Conservation (phyloP, 2,888 invertebrate species). For the Cataglyphis livida region DNA sequence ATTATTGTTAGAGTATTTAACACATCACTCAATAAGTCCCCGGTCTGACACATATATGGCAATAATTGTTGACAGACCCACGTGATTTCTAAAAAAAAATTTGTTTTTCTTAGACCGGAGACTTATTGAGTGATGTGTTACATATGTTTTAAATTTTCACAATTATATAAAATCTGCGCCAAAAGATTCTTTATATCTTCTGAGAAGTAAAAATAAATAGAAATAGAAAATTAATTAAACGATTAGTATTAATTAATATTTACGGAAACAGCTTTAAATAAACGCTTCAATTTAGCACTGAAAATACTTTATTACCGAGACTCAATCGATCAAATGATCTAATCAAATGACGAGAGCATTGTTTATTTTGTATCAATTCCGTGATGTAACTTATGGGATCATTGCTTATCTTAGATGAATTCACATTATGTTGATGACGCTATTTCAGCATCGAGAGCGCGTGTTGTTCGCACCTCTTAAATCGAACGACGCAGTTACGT, state of each 20-base stretch:
- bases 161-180: background rate
- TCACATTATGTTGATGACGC: constrained; percentile 14
- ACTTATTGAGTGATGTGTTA: too few species aligned
- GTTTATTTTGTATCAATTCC: constrained; percentile 37
- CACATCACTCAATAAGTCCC: too few species aligned
- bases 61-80: too few species aligned
- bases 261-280: background rate
- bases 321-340: background rate
- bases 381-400: constrained; percentile 27
- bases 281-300: background rate
- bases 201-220: background rate
- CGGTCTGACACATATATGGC: too few species aligned
- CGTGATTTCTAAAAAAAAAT: too few species aligned
- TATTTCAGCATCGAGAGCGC: constrained; percentile 1
- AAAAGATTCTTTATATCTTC: background rate
- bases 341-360: constrained; percentile 8
- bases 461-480: background rate
- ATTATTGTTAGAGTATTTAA: constrained; percentile 6
- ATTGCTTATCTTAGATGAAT: constrained; percentile 30
- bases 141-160: background rate
- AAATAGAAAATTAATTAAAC: background rate
- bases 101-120: too few species aligned
- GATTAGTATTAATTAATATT: constrained; percentile 3
- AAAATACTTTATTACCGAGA: background rate
- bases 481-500: background rate